Evolutionary conservation across 92 coral and sea anemone species (phyloP).

Genomic region (Actinernus sp.): DNA sequence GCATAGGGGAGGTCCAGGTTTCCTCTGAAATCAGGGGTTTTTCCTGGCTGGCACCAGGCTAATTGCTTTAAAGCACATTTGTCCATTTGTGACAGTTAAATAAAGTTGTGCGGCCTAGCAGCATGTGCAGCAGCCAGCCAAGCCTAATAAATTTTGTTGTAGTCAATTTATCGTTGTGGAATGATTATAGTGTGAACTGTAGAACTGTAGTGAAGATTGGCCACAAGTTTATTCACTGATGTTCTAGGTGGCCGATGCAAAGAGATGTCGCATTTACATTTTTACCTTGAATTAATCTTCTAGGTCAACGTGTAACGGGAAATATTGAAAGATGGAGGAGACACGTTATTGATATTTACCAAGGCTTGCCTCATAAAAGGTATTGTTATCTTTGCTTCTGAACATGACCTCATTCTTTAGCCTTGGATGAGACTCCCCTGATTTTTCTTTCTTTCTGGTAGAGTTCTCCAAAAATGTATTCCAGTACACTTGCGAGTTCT

Average conservation of each 20-base stretch:
- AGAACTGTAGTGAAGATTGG: slow-evolving; percentile 51
- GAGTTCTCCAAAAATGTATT: no score
- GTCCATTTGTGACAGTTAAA: no score
- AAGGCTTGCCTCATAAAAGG: slow-evolving; percentile 25
- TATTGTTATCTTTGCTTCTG: slow-evolving; percentile 32
- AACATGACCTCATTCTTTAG: slow-evolving; percentile 8
- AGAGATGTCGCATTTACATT: slow-evolving; percentile 40
- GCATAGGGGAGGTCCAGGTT: no score
- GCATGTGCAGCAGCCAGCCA: no score
- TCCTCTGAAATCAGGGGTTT: no score
- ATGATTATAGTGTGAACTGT: no score
- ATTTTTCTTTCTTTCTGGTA: background rate
- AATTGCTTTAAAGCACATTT: no score
- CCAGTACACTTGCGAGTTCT: no score
- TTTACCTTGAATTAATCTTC: slow-evolving; percentile 15
- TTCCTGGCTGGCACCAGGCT: no score
- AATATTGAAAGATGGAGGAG: slow-evolving; percentile 23
- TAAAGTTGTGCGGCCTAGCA: no score
- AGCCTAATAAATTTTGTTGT: no score
- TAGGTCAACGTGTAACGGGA: slow-evolving; percentile 33
- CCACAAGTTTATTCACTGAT: slow-evolving; percentile 12
- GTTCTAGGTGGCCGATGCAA: slow-evolving; percentile 38
- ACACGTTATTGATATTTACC: slow-evolving; percentile 13
- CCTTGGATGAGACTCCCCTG: slow-evolving; percentile 34
- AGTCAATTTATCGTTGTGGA: no score